A percentile compares a stretch with the other conserved stretches of the same genome.
Evolutionary conservation across 2,113 vertebrate genomes (phyloP).

Genomic region (Pomatostomus ruficeps): DNA sequence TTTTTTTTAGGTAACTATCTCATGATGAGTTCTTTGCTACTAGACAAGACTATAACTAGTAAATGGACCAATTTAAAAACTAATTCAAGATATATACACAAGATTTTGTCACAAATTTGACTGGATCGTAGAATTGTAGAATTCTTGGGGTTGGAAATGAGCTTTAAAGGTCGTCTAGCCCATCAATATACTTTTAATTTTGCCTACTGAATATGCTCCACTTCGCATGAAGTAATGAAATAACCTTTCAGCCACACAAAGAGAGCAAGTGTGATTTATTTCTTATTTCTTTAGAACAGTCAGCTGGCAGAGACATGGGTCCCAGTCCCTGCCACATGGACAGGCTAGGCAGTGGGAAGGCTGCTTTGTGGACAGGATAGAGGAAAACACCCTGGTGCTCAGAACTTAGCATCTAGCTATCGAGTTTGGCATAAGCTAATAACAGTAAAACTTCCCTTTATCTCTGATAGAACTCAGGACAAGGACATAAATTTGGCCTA

Average conservation of each 20-base stretch:
- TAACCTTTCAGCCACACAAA: not conserved
- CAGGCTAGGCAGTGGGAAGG: not conserved
- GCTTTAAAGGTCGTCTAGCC: not conserved
- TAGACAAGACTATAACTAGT: not conserved
- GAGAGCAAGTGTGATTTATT: not conserved
- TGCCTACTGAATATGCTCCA: not conserved
- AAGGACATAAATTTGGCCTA: not conserved
- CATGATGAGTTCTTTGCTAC: not conserved
- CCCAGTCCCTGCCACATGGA: not conserved
- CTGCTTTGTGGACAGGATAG: not conserved
- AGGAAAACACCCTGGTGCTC: not conserved
- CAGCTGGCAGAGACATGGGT: not conserved
- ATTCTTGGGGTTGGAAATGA: not conserved
- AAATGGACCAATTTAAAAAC: not conserved
- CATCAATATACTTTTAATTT: not conserved
- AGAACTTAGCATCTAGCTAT: not conserved
- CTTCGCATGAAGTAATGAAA: not conserved
- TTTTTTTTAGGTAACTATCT: not conserved
- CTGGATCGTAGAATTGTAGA: not conserved
- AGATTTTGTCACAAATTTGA: not conserved
- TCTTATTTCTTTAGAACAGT: not conserved
- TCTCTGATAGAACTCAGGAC: not conserved
- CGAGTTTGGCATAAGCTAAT: not conserved
- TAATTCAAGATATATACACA: not conserved
- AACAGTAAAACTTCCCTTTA: not conserved